Evolutionary conservation across 2,888 invertebrate species (phyloP).

Genomic region (Odontothrips loti): DNA sequence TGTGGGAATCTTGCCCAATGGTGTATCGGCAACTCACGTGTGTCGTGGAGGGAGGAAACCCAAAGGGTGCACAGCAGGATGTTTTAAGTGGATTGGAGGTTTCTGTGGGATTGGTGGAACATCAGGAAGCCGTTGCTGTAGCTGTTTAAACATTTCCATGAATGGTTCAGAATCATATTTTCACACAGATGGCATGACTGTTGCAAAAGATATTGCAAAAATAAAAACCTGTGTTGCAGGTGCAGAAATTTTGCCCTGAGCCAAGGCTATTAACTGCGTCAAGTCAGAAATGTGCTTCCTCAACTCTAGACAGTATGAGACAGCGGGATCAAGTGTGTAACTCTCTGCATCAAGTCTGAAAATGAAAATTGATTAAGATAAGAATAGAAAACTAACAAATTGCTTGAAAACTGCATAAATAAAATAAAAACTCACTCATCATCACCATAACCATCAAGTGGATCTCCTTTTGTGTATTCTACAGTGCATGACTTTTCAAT

Average conservation of each 20-base stretch:
- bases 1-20: not conserved
- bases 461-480: not conserved
- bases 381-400: too few species aligned
- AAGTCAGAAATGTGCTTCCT: not conserved
- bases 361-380: not conserved
- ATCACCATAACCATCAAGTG: not conserved
- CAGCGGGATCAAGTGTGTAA: not conserved
- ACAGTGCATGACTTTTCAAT: not conserved
- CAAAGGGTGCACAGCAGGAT: not conserved
- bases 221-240: not conserved
- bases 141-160: not conserved
- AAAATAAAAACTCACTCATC: not conserved
- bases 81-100: not conserved
- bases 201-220: not conserved
- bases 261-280: not conserved
- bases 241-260: not conserved
- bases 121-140: not conserved
- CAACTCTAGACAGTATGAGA: conserved; percentile 1
- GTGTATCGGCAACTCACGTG: not conserved
- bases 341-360: not conserved
- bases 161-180: not conserved
- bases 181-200: not conserved
- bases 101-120: not conserved
- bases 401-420: not conserved
- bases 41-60: not conserved